These are phyloP conservation scores for Hirtodrosophila confusa DNA, from an alignment of 2,888 invertebrate species.

Conservation along the genomic window DNA sequence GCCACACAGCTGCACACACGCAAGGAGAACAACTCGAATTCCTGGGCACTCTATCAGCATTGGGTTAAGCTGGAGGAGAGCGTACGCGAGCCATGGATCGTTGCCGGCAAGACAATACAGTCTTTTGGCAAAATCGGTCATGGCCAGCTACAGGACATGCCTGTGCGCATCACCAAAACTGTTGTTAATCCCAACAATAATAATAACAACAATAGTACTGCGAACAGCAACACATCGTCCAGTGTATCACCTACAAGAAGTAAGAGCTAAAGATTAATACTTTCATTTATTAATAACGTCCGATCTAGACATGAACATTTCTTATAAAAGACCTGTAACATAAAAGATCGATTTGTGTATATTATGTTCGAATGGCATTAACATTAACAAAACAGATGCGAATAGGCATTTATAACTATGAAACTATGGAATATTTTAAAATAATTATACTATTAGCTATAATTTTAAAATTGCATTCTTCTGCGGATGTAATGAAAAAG, in stretches of 20 bases:
- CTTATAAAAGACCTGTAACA: too few species aligned
- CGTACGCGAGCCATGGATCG: slow-evolving; percentile 91
- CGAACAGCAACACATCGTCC: slow-evolving; percentile 56
- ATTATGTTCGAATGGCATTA: too few species aligned
- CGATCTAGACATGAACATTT: too few species aligned
- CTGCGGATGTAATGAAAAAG: too few species aligned
- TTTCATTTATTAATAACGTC: background rate
- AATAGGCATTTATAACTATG: too few species aligned
- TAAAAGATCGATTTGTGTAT: too few species aligned
- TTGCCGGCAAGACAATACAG: slow-evolving; percentile 91
- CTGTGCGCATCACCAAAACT: slow-evolving; percentile 84
- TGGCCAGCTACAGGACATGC: slow-evolving; percentile 84
- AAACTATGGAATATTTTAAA: too few species aligned
- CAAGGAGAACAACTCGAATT: slow-evolving; percentile 85
- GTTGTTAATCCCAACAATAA: slow-evolving; percentile 81
- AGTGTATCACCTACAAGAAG: slow-evolving; percentile 73
- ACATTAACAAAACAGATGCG: too few species aligned
- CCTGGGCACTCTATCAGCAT: slow-evolving; percentile 92
- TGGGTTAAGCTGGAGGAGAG: slow-evolving; percentile 92
- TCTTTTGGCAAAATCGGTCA: slow-evolving; percentile 87
- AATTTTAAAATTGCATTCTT: too few species aligned
- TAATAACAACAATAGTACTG: slow-evolving; percentile 52
- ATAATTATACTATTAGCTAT: too few species aligned
- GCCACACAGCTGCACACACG: slow-evolving; percentile 85
- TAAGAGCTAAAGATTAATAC: slow-evolving; percentile 54